Conservation (phyloP, 2,113 vertebrate genomes). For the Nycticorax nycticorax region DNA sequence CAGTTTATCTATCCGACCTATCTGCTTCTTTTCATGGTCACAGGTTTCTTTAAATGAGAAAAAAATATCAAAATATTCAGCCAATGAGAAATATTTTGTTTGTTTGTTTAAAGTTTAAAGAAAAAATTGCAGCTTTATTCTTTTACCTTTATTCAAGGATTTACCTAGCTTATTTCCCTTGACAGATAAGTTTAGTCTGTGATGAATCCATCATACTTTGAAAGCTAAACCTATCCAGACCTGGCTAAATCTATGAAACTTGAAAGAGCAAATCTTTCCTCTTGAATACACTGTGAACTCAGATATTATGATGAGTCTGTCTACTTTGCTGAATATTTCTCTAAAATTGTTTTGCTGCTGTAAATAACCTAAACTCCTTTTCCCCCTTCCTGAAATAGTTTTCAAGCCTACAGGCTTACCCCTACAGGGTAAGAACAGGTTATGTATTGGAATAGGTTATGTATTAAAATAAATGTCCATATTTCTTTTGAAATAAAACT, state of each 20-base stretch:
- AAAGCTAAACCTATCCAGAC: neutral
- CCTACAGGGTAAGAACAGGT: neutral
- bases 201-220: neutral
- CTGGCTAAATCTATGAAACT: neutral
- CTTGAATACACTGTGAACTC: neutral
- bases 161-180: constrained; percentile 12
- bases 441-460: neutral
- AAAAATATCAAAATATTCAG: neutral
- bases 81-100: neutral
- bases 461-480: neutral
- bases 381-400: neutral
- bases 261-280: neutral
- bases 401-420: neutral
- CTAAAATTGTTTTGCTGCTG: neutral
- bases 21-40: neutral
- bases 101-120: neutral
- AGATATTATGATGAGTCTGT: neutral
- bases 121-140: neutral
- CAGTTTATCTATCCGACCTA: constrained; percentile 10
- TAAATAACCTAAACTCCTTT: neutral
- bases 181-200: neutral
- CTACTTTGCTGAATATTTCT: neutral
- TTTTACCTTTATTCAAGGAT: neutral
- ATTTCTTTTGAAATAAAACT: neutral
- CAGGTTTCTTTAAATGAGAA: neutral